Conservation (phyloP, 92 coral and sea anemone species). For the Desmophyllum pertusum region DNA sequence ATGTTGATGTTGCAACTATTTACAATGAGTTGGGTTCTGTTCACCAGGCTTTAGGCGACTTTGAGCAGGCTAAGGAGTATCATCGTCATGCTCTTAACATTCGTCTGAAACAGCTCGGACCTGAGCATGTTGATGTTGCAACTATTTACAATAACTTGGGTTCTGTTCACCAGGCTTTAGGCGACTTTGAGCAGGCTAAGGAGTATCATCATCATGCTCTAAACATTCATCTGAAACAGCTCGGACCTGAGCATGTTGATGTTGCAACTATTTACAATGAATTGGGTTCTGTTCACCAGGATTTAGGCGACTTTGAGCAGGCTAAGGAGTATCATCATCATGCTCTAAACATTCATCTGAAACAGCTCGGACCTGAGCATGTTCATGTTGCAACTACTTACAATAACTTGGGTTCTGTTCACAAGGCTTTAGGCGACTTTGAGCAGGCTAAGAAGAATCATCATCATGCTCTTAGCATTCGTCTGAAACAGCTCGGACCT, state of each 20-base stretch:
- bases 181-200: no score
- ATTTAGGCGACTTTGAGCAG: not conserved
- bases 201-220: no score
- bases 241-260: not conserved
- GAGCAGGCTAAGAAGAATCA: not conserved
- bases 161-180: no score
- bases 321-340: not conserved
- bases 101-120: no score
- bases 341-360: not conserved
- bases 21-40: no score
- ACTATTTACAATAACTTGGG: no score
- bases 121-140: no score
- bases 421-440: not conserved
- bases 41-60: no score
- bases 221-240: not conserved
- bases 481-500: not conserved
- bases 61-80: no score
- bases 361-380: not conserved
- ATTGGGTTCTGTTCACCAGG: not conserved
- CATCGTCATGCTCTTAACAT: no score
- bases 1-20: no score
- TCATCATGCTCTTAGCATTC: not conserved
- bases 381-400: not conserved
- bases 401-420: not conserved
- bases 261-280: slow-evolving; percentile 2